Conservation (phyloP, 2,113 vertebrate species). For the Triplophysa rosa region DNA sequence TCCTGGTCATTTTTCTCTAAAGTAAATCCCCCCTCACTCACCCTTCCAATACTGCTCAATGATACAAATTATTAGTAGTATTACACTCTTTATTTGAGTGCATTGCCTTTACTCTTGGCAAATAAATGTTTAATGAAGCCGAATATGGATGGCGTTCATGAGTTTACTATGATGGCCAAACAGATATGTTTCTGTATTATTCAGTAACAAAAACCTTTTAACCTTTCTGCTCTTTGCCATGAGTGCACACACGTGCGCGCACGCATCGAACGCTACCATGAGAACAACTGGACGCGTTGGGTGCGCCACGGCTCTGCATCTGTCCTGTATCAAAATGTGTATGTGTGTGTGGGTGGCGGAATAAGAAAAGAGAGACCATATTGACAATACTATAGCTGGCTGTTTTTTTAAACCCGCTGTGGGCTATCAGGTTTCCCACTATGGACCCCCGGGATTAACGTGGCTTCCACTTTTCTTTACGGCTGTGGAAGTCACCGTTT, state of each 20-base stretch:
- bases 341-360: slow-evolving; percentile 37
- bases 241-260: slow-evolving; percentile 8
- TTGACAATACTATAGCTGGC: slow-evolving; percentile 72
- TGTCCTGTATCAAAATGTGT: slow-evolving; percentile 49
- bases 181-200: slow-evolving; percentile 59
- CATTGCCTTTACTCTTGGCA: not conserved
- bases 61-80: not conserved
- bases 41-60: slow-evolving; percentile 17
- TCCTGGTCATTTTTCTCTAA: slow-evolving; percentile 29
- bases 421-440: slow-evolving; percentile 85
- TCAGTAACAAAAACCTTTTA: slow-evolving; percentile 72
- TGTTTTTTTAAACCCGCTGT: slow-evolving; percentile 83
- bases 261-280: slow-evolving; percentile 36
- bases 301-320: slow-evolving; percentile 56
- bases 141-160: slow-evolving; percentile 21
- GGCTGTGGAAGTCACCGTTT: slow-evolving; percentile 86
- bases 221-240: slow-evolving; percentile 60
- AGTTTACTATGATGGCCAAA: slow-evolving; percentile 56
- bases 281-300: slow-evolving; percentile 69
- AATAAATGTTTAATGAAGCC: not conserved
- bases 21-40: slow-evolving; percentile 36
- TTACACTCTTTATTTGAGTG: not conserved
- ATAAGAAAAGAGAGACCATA: slow-evolving; percentile 77
- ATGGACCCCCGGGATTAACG: slow-evolving; percentile 82
- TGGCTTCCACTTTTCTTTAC: slow-evolving; percentile 87